These are phyloP conservation scores for Drosophila tristis DNA, from an alignment of 1,140 invertebrate genomes.

Conservation along the genomic window DNA sequence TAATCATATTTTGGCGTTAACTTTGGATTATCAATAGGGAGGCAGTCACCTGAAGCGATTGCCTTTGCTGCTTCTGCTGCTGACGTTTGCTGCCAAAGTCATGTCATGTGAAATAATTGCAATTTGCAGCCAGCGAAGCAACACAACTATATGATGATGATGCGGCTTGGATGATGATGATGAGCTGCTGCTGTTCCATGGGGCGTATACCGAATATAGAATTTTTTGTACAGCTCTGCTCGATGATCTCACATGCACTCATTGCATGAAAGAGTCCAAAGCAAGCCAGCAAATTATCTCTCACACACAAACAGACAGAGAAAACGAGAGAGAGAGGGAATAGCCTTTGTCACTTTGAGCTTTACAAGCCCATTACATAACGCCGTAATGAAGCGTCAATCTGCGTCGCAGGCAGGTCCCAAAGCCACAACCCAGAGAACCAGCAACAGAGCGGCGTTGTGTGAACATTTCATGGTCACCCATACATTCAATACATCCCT, in stretches of 20 bases:
- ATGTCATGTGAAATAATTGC: slow-evolving; percentile 79
- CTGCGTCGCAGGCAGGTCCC: slow-evolving; percentile 63
- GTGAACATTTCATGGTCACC: slow-evolving; percentile 80
- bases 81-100: slow-evolving; percentile 55
- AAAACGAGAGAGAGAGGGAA: slow-evolving; percentile 16
- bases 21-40: slow-evolving; percentile 23
- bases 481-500: slow-evolving; percentile 31
- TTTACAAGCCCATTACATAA: slow-evolving; percentile 55
- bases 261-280: slow-evolving; percentile 68
- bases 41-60: too few relatives aligned
- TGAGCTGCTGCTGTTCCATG: slow-evolving; percentile 50
- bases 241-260: slow-evolving; percentile 79
- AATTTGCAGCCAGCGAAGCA: slow-evolving; percentile 59
- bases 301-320: slow-evolving; percentile 4
- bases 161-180: slow-evolving; percentile 29
- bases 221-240: slow-evolving; percentile 47
- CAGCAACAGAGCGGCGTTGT: slow-evolving; percentile 47
- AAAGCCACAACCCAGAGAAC: slow-evolving; percentile 46
- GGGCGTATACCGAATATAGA: slow-evolving; percentile 75
- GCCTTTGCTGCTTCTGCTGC: slow-evolving; percentile 4
- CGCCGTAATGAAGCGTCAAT: slow-evolving; percentile 78
- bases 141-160: slow-evolving; percentile 19
- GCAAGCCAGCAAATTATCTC: slow-evolving; percentile 55
- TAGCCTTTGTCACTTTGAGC: slow-evolving; percentile 51
- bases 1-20: slow-evolving; percentile 29